phyloP scores from a whole-genome alignment of 2,888 invertebrate species.

The Pterobdella sp. region DNA sequence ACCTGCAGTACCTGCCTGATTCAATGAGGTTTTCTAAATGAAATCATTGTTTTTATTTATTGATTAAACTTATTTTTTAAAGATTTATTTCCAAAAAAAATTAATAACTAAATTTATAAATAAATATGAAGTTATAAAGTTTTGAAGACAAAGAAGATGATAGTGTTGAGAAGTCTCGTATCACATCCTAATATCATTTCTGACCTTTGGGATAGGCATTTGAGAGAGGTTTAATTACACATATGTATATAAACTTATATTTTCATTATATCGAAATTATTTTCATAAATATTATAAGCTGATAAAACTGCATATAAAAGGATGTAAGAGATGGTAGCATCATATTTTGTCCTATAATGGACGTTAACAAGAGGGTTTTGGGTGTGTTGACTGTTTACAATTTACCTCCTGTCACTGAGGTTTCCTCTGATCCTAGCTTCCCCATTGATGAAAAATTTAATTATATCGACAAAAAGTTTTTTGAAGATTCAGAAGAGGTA shows the following conservation, averaged over 20 bases:
- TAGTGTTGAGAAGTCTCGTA: neutral
- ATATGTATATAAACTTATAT: neutral
- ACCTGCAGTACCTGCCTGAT: neutral
- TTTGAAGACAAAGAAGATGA: conserved; percentile 20
- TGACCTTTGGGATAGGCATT: conserved; percentile 23
- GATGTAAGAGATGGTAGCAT: conserved; percentile 21
- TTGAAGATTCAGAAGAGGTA: neutral
- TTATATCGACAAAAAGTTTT: neutral
- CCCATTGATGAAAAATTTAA: neutral
- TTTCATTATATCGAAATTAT: neutral
- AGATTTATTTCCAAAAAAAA: neutral
- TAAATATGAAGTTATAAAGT: conserved; percentile 17
- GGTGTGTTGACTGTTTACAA: conserved; percentile 25
- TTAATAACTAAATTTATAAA: neutral
- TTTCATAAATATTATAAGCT: too few species aligned
- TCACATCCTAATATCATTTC: conserved; percentile 22
- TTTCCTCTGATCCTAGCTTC: neutral
- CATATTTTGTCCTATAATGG: conserved; percentile 23
- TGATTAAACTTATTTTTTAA: neutral
- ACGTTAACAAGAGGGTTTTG: conserved; percentile 12
- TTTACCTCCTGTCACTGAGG: neutral
- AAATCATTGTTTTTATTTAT: neutral
- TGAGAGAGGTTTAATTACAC: conserved; percentile 8
- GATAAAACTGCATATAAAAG: too few species aligned
- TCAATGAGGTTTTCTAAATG: conserved; percentile 4